Conservation (phyloP, 2,113 vertebrate species). For the Laticauda laticaudata region DNA sequence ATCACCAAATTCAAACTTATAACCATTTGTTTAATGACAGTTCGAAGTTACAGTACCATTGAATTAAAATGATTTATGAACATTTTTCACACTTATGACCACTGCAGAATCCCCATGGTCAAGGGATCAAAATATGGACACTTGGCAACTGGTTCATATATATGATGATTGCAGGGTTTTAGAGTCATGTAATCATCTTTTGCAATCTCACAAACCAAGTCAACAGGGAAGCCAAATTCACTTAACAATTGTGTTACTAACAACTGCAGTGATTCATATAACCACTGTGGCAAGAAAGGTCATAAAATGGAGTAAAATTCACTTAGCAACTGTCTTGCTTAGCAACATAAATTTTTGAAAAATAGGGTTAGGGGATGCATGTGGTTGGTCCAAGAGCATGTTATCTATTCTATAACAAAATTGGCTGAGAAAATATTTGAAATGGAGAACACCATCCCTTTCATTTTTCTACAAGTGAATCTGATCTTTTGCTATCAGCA, state of each 20-base stretch:
- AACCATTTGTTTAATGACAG: not conserved
- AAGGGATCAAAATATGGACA: not conserved
- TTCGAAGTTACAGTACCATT: not conserved
- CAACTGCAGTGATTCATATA: not conserved
- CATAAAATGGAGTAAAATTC: not conserved
- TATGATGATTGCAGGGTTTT: not conserved
- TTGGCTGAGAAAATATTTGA: not conserved
- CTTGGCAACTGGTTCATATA: not conserved
- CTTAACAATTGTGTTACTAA: not conserved
- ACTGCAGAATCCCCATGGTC: not conserved
- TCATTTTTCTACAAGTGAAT: not conserved
- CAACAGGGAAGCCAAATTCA: not conserved
- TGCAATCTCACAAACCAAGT: not conserved
- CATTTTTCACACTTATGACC: not conserved
- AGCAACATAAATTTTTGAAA: not conserved
- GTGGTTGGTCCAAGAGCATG: not conserved
- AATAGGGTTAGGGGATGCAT: not conserved
- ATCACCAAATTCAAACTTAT: not conserved
- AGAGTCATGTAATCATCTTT: not conserved
- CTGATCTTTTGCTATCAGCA: not conserved
- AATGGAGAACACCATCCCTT: not conserved
- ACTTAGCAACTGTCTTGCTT: not conserved
- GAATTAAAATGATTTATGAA: not conserved
- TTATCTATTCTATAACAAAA: not conserved
- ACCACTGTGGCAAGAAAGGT: not conserved